A percentile compares a stretch with the other conserved stretches of the same genome.
Evolutionary conservation across 2,888 invertebrate genomes (phyloP).

Genomic region (Patella pellucida): DNA sequence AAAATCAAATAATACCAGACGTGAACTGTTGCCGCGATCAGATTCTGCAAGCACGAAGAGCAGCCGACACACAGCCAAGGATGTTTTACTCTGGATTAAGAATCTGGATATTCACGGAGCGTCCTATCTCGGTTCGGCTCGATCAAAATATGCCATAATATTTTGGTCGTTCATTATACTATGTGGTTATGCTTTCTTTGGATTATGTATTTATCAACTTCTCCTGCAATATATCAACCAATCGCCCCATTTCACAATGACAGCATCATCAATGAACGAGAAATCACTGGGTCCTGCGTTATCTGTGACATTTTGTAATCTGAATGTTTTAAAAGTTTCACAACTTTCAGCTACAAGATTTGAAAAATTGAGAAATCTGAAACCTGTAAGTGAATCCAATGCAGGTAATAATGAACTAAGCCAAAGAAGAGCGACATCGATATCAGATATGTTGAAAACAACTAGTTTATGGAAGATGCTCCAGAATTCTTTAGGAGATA

Average conservation of each 20-base stretch:
- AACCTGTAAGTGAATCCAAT: background rate
- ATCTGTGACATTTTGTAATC: slow-evolving; percentile 6
- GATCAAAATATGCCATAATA: background rate
- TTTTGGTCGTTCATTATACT: background rate
- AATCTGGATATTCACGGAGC: background rate
- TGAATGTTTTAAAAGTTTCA: background rate
- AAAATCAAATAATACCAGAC: slow-evolving; percentile 6
- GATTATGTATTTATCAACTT: background rate
- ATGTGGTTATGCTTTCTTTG: background rate
- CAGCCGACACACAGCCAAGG: background rate
- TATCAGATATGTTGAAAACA: background rate
- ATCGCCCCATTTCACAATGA: background rate
- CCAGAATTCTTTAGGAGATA: background rate
- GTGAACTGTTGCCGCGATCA: background rate
- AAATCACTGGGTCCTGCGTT: background rate
- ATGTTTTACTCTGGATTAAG: background rate
- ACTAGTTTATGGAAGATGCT: background rate
- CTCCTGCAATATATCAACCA: background rate
- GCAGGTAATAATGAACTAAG: background rate
- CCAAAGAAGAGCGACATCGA: background rate
- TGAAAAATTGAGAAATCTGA: slow-evolving; percentile 9
- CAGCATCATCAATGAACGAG: background rate
- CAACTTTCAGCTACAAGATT: slow-evolving; percentile 2
- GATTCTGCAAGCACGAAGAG: background rate
- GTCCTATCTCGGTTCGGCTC: background rate